Evolutionary conservation across 2,797 vertebrate species (phyloP).

Genomic region (Notolabrus celidotus): DNA sequence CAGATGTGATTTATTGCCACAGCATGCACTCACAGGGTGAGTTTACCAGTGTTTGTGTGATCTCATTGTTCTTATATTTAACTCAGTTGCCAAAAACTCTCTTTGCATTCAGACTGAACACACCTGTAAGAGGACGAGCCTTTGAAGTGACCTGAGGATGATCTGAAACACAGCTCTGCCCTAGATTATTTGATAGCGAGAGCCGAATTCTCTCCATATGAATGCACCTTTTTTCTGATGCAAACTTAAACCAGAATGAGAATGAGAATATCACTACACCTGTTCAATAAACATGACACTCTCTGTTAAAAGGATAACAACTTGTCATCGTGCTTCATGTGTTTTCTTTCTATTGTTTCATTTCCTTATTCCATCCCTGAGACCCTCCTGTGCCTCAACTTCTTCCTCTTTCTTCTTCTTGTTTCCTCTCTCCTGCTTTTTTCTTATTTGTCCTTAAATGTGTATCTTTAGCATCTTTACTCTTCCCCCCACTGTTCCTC

Average conservation of each 20-base stretch:
- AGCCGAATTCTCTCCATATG: too few species aligned
- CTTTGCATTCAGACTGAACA: not conserved
- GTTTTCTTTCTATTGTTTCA: constrained; percentile 16
- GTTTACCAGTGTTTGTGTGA: not conserved
- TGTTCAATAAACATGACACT: not conserved
- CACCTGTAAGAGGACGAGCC: not conserved
- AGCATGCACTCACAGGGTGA: not conserved
- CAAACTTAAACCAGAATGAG: too few species aligned
- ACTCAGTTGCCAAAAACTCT: not conserved
- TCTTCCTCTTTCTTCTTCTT: constrained; percentile 20
- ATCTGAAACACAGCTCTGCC: not conserved
- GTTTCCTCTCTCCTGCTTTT: not conserved
- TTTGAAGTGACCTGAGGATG: too few species aligned
- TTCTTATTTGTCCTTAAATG: not conserved
- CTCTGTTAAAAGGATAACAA: constrained; percentile 1
- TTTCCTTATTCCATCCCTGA: constrained; percentile 1
- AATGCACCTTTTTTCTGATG: too few species aligned
- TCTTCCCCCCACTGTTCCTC: not conserved
- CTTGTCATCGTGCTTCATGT: not conserved
- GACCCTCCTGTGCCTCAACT: not conserved
- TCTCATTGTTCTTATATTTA: not conserved
- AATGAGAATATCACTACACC: not conserved
- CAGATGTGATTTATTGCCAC: not conserved
- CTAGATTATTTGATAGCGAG: too few species aligned
- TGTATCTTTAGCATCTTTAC: constrained; percentile 1